A percentile compares a stretch with the other conserved stretches of the same genome.
These are phyloP conservation scores for Mus spicilegus DNA, from an alignment of 2,113 vertebrate species.

Conservation along the genomic window DNA sequence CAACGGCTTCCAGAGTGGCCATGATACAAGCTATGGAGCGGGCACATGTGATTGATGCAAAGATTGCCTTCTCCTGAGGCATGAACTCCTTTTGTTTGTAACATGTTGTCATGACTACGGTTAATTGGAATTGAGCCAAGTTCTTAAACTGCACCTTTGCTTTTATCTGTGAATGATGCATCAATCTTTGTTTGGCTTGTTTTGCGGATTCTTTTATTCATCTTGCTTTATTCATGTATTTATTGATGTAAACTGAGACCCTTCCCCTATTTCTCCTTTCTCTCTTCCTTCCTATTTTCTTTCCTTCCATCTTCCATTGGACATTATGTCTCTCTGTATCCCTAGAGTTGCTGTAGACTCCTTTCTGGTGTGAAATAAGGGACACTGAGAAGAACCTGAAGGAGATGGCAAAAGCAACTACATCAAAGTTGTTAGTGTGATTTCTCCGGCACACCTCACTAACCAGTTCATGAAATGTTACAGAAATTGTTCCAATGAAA, in stretches of 20 bases:
- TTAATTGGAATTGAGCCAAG: not conserved
- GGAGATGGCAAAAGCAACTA: not conserved
- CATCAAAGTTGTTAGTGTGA: not conserved
- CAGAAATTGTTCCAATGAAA: constrained; percentile 30
- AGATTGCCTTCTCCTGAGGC: not conserved
- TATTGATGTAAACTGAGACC: not conserved
- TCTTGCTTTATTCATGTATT: not conserved
- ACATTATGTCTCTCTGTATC: not conserved
- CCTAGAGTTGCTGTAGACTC: not conserved
- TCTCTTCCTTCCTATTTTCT: not conserved
- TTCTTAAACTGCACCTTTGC: not conserved
- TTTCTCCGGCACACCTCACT: not conserved
- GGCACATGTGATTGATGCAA: not conserved
- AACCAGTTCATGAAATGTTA: not conserved
- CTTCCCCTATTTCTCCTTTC: not conserved
- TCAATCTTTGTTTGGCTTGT: not conserved
- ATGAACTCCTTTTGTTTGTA: not conserved
- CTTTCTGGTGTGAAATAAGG: not conserved
- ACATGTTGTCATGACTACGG: not conserved
- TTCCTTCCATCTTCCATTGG: not conserved
- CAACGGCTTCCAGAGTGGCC: not conserved
- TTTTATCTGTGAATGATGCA: not conserved
- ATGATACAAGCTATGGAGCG: not conserved
- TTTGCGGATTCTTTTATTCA: not conserved
- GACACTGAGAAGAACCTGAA: not conserved